Percentiles rank a stretch among this genome's conserved stretches.
These are phyloP conservation scores for Coregonus sp. DNA, from an alignment of 2,797 vertebrate genomes.

Conservation along the genomic window DNA sequence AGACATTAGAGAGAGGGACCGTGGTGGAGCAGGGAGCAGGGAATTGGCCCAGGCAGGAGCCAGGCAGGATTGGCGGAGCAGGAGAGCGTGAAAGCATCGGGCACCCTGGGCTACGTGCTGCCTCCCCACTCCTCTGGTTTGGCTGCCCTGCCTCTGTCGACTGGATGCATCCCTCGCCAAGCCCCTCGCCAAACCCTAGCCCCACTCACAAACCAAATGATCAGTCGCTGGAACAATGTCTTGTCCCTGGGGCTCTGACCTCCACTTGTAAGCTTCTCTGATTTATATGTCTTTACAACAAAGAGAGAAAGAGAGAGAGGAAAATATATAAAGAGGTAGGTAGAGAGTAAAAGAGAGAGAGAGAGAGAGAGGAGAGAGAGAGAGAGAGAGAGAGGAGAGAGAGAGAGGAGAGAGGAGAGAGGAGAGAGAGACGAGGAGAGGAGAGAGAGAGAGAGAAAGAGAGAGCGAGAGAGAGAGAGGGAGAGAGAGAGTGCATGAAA, in stretches of 20 bases:
- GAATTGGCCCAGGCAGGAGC: not conserved
- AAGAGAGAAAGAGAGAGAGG: not conserved
- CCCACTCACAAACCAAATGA: not conserved
- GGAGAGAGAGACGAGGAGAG: constrained; percentile 10
- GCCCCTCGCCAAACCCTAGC: not conserved
- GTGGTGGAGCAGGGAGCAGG: constrained; percentile 42
- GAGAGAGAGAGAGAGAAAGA: constrained; percentile 34
- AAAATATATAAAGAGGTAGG: too few species aligned
- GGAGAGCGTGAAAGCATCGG: not conserved
- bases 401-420: constrained; percentile 33
- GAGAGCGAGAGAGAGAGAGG: constrained; percentile 67
- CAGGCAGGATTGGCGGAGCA: not conserved
- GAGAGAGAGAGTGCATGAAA: constrained; percentile 58
- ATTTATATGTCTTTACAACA: constrained; percentile 15
- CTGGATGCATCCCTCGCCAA: not conserved
- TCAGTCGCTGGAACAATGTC: not conserved
- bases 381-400: constrained; percentile 39
- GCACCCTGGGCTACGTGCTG: not conserved
- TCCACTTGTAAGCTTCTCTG: constrained; percentile 14
- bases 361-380: constrained; percentile 45
- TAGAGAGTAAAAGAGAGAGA: constrained; percentile 69
- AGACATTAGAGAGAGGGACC: constrained; percentile 6
- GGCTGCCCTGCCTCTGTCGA: not conserved
- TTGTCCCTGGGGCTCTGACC: not conserved
- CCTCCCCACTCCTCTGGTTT: not conserved